A percentile compares a stretch with the other conserved stretches of the same genome.
phyloP scores from a whole-genome alignment of 2,888 invertebrate species.

The Hydropsyche betteni region DNA sequence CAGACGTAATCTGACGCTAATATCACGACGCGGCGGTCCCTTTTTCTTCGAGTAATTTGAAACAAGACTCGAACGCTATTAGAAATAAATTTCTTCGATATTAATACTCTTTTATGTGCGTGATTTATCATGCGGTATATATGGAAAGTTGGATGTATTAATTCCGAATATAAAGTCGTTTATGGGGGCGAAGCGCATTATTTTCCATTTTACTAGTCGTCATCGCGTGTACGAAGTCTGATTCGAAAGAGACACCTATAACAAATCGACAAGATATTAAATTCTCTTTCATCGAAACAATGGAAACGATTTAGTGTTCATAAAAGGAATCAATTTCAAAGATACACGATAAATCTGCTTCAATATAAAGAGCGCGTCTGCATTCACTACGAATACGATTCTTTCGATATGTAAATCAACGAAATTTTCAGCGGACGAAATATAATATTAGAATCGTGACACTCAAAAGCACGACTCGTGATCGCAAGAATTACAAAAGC shows the following conservation, averaged over 20 bases:
- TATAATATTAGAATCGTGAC: slow-evolving; percentile 17
- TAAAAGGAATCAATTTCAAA: neutral
- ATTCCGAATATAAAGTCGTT: no score
- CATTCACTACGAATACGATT: no score
- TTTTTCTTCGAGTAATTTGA: slow-evolving; percentile 24
- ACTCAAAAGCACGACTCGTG: slow-evolving; percentile 14
- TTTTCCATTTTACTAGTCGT: no score
- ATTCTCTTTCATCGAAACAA: neutral
- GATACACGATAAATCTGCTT: no score
- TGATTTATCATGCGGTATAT: neutral
- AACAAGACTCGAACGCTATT: slow-evolving; percentile 22
- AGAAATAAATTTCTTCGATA: slow-evolving; percentile 29
- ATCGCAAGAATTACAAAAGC: slow-evolving; percentile 24
- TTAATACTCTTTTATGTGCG: neutral
- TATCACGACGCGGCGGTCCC: slow-evolving; percentile 32
- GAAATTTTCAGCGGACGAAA: neutral
- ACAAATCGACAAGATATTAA: slow-evolving; percentile 2
- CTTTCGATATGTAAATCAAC: no score
- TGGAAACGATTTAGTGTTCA: neutral
- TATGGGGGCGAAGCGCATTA: no score
- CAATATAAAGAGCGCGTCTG: no score
- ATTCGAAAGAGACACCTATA: neutral
- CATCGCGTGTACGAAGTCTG: no score
- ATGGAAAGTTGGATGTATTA: neutral
- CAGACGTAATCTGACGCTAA: slow-evolving; percentile 33